Conservation (phyloP, 2,888 invertebrate species). For the Periphyllus acericola region DNA sequence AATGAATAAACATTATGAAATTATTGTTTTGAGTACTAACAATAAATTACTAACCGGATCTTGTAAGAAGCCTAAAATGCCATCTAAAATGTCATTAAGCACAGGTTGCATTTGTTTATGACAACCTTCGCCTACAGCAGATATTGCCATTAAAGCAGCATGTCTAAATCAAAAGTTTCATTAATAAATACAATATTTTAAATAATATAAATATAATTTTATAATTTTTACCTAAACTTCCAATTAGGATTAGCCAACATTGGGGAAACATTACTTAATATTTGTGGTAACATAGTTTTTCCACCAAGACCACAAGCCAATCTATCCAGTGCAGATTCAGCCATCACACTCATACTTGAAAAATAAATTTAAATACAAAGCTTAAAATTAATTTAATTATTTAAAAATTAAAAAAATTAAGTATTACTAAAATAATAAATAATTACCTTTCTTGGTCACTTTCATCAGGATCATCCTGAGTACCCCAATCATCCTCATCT, state of each 20-base stretch:
- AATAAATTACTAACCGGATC: slow-evolving; percentile 71
- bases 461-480: slow-evolving; percentile 86
- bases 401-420: not conserved
- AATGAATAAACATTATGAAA: not conserved
- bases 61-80: slow-evolving; percentile 86
- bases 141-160: slow-evolving; percentile 98
- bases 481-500: slow-evolving; percentile 89
- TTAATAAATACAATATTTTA: not conserved
- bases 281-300: slow-evolving; percentile 88
- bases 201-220: not conserved
- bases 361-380: slow-evolving; percentile 63
- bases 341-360: slow-evolving; percentile 88
- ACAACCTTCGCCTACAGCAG: slow-evolving; percentile 98
- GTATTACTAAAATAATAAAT: slow-evolving; percentile 9
- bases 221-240: slow-evolving; percentile 74
- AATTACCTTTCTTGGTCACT: slow-evolving; percentile 86
- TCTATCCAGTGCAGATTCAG: slow-evolving; percentile 95
- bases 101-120: slow-evolving; percentile 97
- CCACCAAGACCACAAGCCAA: slow-evolving; percentile 97
- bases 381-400: not conserved
- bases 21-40: not conserved
- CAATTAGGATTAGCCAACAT: slow-evolving; percentile 88
- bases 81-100: slow-evolving; percentile 92
- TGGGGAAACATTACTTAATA: slow-evolving; percentile 83
- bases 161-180: slow-evolving; percentile 70